Percentiles rank a stretch among this genome's conserved stretches.
Evolutionary conservation across 2,113 vertebrate genomes (phyloP).

Genomic region (Mionectes macconnelli): DNA sequence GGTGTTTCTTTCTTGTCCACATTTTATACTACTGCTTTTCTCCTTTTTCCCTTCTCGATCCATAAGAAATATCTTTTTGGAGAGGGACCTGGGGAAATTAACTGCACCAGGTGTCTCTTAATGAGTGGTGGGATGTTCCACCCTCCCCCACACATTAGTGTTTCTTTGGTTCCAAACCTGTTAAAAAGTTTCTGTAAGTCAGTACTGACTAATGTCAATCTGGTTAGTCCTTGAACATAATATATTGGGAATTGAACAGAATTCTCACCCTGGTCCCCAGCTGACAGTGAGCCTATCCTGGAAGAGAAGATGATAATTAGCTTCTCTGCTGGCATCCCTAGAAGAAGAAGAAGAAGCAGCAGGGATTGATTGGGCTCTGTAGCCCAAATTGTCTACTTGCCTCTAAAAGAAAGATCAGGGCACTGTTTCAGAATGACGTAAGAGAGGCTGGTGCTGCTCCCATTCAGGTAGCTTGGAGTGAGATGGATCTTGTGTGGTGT

Average conservation of each 20-base stretch:
- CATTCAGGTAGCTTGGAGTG: neutral
- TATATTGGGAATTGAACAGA: neutral
- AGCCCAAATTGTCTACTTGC: neutral
- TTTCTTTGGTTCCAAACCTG: neutral
- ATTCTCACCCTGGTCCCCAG: neutral
- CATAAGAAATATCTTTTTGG: neutral
- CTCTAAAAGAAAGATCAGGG: neutral
- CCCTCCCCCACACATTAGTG: fast-evolving
- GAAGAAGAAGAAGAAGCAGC: constrained; percentile 10
- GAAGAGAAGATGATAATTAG: constrained; percentile 24
- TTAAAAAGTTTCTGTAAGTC: neutral
- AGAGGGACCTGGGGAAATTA: neutral
- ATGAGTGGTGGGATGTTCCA: fast-evolving
- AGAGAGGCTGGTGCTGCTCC: neutral
- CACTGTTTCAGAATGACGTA: constrained; percentile 23
- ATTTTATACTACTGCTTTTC: neutral
- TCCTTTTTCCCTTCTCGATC: neutral
- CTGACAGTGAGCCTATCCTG: constrained; percentile 16
- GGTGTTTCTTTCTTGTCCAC: neutral
- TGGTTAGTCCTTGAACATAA: neutral
- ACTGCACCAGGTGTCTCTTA: neutral
- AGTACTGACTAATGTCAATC: neutral
- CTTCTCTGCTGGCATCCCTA: constrained; percentile 27
- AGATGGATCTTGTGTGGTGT: neutral
- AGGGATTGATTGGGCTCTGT: neutral